phyloP scores from a whole-genome alignment of 1,140 invertebrate genomes.

The Aethina tumida region DNA sequence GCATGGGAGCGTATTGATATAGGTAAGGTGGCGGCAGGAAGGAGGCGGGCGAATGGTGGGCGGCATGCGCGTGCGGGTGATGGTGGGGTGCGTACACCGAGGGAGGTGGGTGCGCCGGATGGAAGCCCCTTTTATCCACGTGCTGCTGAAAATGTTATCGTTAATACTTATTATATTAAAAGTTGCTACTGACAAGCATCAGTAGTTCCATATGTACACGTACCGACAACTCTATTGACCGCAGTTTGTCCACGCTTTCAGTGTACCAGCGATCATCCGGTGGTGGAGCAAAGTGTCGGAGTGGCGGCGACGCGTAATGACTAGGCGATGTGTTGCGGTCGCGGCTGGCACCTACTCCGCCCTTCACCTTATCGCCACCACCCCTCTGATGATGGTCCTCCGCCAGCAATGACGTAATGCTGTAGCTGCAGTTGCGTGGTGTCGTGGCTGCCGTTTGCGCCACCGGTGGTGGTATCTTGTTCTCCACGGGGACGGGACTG shows the following conservation, averaged over 20 bases:
- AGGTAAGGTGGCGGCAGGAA: conserved; percentile 25
- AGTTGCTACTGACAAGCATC: neutral
- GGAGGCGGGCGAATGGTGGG: conserved; percentile 16
- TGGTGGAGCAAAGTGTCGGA: conserved; percentile 21
- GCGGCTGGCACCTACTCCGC: conserved; percentile 14
- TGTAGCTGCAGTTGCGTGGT: conserved; percentile 43
- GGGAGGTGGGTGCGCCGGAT: conserved; percentile 20
- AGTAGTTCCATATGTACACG: conserved; percentile 13
- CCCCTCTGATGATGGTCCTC: conserved; percentile 27
- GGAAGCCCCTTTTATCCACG: conserved; percentile 28
- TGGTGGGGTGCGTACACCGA: conserved; percentile 12
- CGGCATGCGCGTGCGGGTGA: conserved; percentile 6
- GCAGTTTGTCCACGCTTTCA: conserved; percentile 32
- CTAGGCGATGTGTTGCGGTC: conserved; percentile 33
- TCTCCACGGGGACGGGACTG: no score
- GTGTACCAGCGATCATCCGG: conserved; percentile 31
- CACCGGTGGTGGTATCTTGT: conserved; percentile 20
- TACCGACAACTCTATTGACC: conserved; percentile 34
- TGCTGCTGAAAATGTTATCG: conserved; percentile 27
- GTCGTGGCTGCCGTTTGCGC: conserved; percentile 23
- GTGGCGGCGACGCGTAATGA: conserved; percentile 25
- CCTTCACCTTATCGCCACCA: no score
- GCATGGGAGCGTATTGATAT: conserved; percentile 26
- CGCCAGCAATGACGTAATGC: conserved; percentile 65
- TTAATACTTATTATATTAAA: conserved; percentile 4